Conservation (phyloP, 1,140 invertebrate species). For the Oryctes rhinoceros region DNA sequence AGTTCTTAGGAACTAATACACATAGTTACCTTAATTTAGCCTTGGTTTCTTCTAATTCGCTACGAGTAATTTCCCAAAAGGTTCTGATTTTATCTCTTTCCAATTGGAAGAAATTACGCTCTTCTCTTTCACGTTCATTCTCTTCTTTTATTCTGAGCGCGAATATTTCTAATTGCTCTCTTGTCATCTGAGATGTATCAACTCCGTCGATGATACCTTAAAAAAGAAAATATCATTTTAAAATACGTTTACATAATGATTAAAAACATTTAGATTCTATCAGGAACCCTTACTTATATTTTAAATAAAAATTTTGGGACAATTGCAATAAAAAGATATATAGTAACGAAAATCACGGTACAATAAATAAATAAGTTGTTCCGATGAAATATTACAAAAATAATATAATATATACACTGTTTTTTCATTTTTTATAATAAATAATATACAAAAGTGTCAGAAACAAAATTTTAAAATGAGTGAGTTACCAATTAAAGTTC, state of each 20-base stretch:
- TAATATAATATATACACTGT: too few species aligned
- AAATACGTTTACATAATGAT: neutral
- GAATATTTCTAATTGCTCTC: constrained; percentile 92
- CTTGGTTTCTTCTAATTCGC: constrained; percentile 83
- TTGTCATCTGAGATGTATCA: constrained; percentile 89
- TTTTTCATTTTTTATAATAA: too few species aligned
- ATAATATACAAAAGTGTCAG: too few species aligned
- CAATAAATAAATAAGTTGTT: too few species aligned
- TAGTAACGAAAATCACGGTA: too few species aligned
- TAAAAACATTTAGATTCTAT: neutral
- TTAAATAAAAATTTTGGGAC: neutral
- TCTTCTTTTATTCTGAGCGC: constrained; percentile 88
- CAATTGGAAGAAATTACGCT: constrained; percentile 94
- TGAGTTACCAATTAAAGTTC: too few species aligned
- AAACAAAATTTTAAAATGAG: too few species aligned
- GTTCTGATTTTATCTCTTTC: constrained; percentile 93
- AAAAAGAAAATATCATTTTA: neutral
- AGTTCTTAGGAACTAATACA: neutral
- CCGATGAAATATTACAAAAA: too few species aligned
- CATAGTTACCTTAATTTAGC: constrained; percentile 66
- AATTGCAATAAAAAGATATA: too few species aligned
- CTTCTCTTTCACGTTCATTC: constrained; percentile 91
- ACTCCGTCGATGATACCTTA: constrained; percentile 82
- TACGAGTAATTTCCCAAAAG: constrained; percentile 92
- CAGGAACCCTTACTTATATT: neutral